These are phyloP conservation scores for Mormyrus hasselquistii DNA, from an alignment of 2,797 vertebrate genomes.

Conservation along the genomic window DNA sequence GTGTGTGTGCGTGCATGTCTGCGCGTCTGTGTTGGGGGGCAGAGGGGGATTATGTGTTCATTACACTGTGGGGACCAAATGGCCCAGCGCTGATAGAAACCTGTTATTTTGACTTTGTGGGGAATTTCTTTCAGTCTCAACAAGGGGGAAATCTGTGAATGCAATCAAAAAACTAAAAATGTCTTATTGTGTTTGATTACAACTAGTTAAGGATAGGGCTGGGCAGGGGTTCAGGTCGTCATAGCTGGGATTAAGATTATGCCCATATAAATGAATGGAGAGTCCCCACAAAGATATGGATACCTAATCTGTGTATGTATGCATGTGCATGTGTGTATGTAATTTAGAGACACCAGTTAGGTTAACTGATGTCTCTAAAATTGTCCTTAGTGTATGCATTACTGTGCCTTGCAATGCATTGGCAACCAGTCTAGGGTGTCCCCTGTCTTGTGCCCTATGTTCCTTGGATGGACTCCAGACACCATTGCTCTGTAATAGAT, in stretches of 20 bases:
- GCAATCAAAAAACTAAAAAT: background rate
- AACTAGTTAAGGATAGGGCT: background rate
- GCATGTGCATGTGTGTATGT: background rate
- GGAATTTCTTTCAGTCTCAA: background rate
- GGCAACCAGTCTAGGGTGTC: background rate
- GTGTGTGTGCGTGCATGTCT: background rate
- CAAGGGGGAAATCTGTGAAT: background rate
- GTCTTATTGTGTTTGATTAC: background rate
- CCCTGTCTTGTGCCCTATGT: background rate
- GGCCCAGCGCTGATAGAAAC: background rate
- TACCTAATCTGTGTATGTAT: background rate
- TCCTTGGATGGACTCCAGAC: background rate
- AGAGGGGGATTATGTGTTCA: background rate
- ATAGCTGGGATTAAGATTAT: background rate
- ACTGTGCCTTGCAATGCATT: background rate
- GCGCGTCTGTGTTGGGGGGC: background rate
- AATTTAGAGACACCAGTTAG: background rate
- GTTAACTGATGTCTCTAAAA: background rate
- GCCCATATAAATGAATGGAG: background rate
- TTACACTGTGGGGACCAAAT: background rate
- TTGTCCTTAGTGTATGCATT: background rate
- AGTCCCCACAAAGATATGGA: background rate
- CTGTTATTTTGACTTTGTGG: background rate
- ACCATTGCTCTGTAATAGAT: background rate
- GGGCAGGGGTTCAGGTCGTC: background rate